Base-by-base conservation (phyloP, 2,113 vertebrate species). In the Elanoides forficatus region DNA sequence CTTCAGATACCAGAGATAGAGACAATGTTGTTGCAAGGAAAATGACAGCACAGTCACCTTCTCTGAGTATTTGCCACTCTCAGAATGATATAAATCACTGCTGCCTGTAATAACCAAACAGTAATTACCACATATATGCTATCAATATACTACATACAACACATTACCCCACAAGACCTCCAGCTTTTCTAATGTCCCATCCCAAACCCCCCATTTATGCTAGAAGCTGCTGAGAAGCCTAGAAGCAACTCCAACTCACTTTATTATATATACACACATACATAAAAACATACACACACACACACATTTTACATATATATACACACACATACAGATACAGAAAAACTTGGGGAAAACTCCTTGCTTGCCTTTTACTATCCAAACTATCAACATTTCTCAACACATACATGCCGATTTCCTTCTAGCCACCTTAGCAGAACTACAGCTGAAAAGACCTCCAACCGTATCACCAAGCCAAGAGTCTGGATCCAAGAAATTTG, bases 321-420 rank as follows among this genome's bases (percentile, higher is more conserved):
- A 50, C 0, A 58, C 0, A 65, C 5, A 86, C 8, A 58, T 3
- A 55, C 0, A 29, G 3, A 26, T 4, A 38, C 5, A 48, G 27
- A 50, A 40, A 55, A 89, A 48, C 14, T 13, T 25, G 15, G 5
- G 26, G 17, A 38, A 70, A 86, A 55, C 10, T 55, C 42, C 21
- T 62, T 81, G 45, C 25, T 58, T 67, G 42, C 21, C 30, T 50
- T 78, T 43, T 32, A 26, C 38, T 10, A 25, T 15, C 14, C n/a
- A 21, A 87, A 78, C 11, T 27, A 62, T 30, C 30, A 80, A 32
- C 21, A 55, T 18, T 78, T 87, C 68, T 79, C 47, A 79, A 50
- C 26, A 23, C 1, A 17, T 32, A 16, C 26, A n/a, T 67, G 32
- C n/a, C 20, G 25, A 43, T 62, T 90, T 62, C 17, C 34, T 70